These are phyloP conservation scores for Zeus faber DNA, from an alignment of 2,113 vertebrate species.

Conservation along the genomic window DNA sequence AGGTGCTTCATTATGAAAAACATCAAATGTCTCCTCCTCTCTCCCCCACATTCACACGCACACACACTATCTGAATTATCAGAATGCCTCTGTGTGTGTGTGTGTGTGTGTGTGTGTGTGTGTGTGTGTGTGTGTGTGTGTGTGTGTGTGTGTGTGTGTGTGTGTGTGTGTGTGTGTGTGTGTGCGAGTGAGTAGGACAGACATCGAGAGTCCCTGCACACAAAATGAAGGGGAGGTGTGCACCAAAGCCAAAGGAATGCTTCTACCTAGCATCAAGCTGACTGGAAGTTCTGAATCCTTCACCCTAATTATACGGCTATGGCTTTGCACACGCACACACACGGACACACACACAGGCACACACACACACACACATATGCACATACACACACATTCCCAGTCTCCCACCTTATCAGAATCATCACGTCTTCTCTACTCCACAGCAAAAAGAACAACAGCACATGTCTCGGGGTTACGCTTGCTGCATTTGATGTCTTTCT, in stretches of 20 bases:
- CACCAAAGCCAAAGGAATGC: slow-evolving; percentile 45
- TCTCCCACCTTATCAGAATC: slow-evolving; percentile 21
- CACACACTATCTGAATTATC: background rate
- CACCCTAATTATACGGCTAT: slow-evolving; percentile 32
- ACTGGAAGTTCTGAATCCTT: slow-evolving; percentile 35
- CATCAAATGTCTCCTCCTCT: background rate
- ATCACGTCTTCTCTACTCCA: slow-evolving; percentile 24
- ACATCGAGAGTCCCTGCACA: background rate
- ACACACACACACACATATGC: slow-evolving; percentile 13
- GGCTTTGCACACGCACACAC: background rate
- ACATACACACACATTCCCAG: background rate
- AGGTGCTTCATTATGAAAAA: background rate
- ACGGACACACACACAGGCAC: background rate
- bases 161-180: background rate
- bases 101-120: background rate
- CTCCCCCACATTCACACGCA: background rate
- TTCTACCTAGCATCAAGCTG: slow-evolving; percentile 40
- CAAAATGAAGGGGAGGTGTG: slow-evolving; percentile 34
- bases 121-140: background rate
- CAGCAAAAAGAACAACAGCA: slow-evolving; percentile 19
- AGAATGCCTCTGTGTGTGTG: too few relatives aligned
- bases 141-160: background rate
- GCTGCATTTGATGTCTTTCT: slow-evolving; percentile 1
- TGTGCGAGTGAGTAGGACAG: slow-evolving; percentile 1
- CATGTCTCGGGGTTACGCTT: slow-evolving; percentile 24